These are phyloP conservation scores for Hyperoplus immaculatus DNA, from an alignment of 2,797 vertebrate species.

Conservation along the genomic window DNA sequence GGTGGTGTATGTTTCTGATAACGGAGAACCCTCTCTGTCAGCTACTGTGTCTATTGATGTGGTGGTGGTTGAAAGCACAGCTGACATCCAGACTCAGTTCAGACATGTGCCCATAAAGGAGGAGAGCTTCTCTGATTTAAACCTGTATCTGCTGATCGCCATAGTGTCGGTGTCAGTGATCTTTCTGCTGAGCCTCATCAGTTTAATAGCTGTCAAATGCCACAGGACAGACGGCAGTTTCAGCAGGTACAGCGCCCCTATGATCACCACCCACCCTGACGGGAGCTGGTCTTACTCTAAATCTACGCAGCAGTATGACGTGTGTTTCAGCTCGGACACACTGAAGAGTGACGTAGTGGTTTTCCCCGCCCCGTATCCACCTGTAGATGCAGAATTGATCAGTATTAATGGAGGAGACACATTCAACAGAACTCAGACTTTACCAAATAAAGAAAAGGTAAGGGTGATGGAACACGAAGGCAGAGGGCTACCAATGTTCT, in stretches of 20 bases:
- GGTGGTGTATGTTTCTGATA: conserved; percentile 76
- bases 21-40: conserved; percentile 71
- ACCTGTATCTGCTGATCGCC: conserved; percentile 49
- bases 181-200: conserved; percentile 49
- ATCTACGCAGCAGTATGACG: conserved; percentile 74
- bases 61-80: conserved; percentile 53
- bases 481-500: fast-evolving
- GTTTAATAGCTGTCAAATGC: conserved; percentile 31
- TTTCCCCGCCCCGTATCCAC: conserved; percentile 56
- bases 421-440: conserved; percentile 70
- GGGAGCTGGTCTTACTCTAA: conserved; percentile 71
- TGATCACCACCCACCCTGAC: conserved; percentile 59
- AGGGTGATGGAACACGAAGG: conserved; percentile 2
- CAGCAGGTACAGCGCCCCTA: conserved; percentile 47
- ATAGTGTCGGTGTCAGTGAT: conserved; percentile 42
- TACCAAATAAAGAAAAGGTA: conserved; percentile 71
- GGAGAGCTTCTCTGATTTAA: conserved; percentile 52
- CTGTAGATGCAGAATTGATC: conserved; percentile 63
- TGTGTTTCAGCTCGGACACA: conserved; percentile 76
- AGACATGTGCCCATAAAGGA: conserved; percentile 40
- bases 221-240: conserved; percentile 35
- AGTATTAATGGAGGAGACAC: conserved; percentile 69
- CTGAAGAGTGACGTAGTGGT: conserved; percentile 73
- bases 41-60: conserved; percentile 67
- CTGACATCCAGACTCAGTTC: conserved; percentile 41